Percentiles rank a stretch among this genome's conserved stretches.
phyloP scores from a whole-genome alignment of 2,888 invertebrate species.

The Zygogramma bicolorata region DNA sequence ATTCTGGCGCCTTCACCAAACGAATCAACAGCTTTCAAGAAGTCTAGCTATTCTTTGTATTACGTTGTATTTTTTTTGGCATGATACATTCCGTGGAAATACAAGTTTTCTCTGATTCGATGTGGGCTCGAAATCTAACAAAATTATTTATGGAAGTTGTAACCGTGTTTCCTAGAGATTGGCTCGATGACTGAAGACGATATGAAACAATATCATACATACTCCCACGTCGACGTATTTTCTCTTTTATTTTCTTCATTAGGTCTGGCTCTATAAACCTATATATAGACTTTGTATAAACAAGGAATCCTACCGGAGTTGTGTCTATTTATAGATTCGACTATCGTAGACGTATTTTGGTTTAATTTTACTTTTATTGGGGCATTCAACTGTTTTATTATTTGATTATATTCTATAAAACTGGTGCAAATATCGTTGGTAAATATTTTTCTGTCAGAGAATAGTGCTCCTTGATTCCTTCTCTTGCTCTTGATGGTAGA shows the following conservation, averaged over 20 bases:
- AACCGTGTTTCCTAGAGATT: not conserved
- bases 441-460: too few relatives aligned
- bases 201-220: not conserved
- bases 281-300: not conserved
- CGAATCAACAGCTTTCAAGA: too few relatives aligned
- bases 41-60: too few relatives aligned
- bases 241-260: not conserved
- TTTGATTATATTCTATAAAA: too few relatives aligned
- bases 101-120: not conserved
- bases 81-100: not conserved
- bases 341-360: not conserved
- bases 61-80: not conserved
- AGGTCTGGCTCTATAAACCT: not conserved
- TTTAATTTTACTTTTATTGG: not conserved
- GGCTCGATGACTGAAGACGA: not conserved
- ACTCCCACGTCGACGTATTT: not conserved
- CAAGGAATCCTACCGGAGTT: constrained; percentile 11
- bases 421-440: too few relatives aligned
- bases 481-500: too few relatives aligned
- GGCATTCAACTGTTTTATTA: not conserved
- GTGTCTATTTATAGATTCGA: constrained; percentile 17
- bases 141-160: not conserved
- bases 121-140: not conserved
- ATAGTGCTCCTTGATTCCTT: too few relatives aligned
- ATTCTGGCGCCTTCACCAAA: too few relatives aligned